Conservation (phyloP, 2,888 invertebrate genomes). For the Drosophila birchii region DNA sequence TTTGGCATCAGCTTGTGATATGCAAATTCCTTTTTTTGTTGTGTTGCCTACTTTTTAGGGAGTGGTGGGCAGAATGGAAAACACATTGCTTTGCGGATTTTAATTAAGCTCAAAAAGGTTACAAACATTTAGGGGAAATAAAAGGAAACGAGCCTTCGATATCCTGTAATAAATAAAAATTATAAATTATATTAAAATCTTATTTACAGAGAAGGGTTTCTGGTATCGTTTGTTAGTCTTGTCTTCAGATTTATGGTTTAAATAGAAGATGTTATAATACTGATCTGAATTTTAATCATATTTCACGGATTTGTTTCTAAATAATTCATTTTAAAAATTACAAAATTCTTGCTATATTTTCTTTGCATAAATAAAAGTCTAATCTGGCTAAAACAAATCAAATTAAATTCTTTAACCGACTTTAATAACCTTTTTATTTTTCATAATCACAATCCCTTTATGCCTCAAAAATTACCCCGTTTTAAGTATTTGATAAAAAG, state of each 20-base stretch:
- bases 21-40: slow-evolving; percentile 68
- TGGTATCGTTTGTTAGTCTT: background rate
- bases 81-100: slow-evolving; percentile 77
- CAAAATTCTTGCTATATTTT: background rate
- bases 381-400: too few species aligned
- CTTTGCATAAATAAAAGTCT: too few species aligned
- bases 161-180: slow-evolving; percentile 1
- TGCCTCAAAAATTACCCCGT: slow-evolving; percentile 5
- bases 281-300: background rate
- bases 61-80: slow-evolving; percentile 41
- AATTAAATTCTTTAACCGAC: background rate
- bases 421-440: background rate
- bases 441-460: background rate
- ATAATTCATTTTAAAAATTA: background rate
- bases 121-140: slow-evolving; percentile 35
- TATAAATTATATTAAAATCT: background rate
- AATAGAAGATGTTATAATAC: background rate
- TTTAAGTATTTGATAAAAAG: slow-evolving; percentile 15
- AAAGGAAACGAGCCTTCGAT: background rate
- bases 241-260: background rate
- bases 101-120: slow-evolving; percentile 76
- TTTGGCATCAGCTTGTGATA: slow-evolving; percentile 70
- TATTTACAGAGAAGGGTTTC: background rate
- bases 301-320: background rate
- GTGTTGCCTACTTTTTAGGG: slow-evolving; percentile 64